Evolutionary conservation across 2,113 vertebrate species (phyloP).

Genomic region (Paraplagusia blochii): DNA sequence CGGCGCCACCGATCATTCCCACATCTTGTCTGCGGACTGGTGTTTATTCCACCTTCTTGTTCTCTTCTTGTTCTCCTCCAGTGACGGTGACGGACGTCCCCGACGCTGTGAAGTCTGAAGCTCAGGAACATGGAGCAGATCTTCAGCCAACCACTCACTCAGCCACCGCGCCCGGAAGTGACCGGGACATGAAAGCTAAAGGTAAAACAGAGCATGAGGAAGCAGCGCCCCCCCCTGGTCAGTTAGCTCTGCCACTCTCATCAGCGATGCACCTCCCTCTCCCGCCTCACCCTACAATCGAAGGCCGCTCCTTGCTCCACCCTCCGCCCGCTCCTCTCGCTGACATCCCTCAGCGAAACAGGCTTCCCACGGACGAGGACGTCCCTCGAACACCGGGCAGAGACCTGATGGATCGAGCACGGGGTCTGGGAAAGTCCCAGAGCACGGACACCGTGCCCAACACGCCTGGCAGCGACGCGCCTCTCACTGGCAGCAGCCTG

Average conservation of each 20-base stretch:
- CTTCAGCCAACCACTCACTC: slow-evolving; percentile 73
- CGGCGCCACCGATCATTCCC: too few species aligned
- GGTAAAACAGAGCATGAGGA: slow-evolving; percentile 73
- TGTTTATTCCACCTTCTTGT: too few species aligned
- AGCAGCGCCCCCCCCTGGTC: slow-evolving; percentile 72
- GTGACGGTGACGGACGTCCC: slow-evolving; percentile 63
- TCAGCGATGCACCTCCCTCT: slow-evolving; percentile 75
- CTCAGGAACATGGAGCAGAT: slow-evolving; percentile 54
- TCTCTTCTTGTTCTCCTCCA: slow-evolving; percentile 35
- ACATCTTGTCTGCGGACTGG: too few species aligned
- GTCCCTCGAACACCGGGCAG: slow-evolving; percentile 89
- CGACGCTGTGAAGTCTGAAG: slow-evolving; percentile 65
- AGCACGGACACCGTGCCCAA: slow-evolving; percentile 87
- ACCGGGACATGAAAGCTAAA: slow-evolving; percentile 70
- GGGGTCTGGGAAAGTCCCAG: slow-evolving; percentile 83
- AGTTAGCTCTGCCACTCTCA: slow-evolving; percentile 56
- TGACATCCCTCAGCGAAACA: slow-evolving; percentile 63
- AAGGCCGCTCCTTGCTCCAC: slow-evolving; percentile 62
- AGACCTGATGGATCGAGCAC: slow-evolving; percentile 79
- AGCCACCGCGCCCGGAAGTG: slow-evolving; percentile 70
- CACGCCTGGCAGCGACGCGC: slow-evolving; percentile 87
- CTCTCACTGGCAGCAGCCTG: slow-evolving; percentile 85
- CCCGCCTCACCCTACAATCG: slow-evolving; percentile 66
- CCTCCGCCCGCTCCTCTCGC: slow-evolving; percentile 51
- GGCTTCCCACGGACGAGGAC: slow-evolving; percentile 85